These are phyloP conservation scores for Onychostruthus taczanowskii DNA, from an alignment of 2,113 vertebrate species.

Conservation along the genomic window DNA sequence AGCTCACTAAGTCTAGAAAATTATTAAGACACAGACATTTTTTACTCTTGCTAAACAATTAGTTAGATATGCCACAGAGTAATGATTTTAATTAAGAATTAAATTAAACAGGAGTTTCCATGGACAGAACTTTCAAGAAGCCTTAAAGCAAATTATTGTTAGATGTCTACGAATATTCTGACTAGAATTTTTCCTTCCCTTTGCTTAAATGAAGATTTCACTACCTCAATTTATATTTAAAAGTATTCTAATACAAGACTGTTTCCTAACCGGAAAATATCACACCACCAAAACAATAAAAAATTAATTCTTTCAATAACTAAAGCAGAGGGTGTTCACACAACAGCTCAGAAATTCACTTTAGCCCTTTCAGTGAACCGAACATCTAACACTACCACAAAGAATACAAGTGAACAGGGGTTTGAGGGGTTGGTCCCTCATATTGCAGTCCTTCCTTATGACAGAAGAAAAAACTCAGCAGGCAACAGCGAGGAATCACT, in stretches of 20 bases:
- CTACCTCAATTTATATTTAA: neutral
- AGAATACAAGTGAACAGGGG: neutral
- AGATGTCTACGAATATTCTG: neutral
- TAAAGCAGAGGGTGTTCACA: neutral
- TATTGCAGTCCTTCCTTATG: neutral
- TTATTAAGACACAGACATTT: conserved; percentile 30
- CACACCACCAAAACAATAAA: neutral
- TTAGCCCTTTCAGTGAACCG: neutral
- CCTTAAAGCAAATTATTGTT: neutral
- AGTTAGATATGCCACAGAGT: neutral
- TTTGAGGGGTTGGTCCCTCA: neutral
- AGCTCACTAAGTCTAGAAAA: conserved; percentile 32
- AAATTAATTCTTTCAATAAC: neutral
- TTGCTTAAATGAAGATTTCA: neutral
- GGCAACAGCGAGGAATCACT: neutral
- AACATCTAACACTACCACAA: neutral
- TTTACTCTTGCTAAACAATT: conserved; percentile 12
- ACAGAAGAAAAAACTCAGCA: neutral
- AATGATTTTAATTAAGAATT: conserved; percentile 38
- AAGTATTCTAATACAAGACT: neutral
- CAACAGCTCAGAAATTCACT: neutral
- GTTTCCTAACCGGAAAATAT: neutral
- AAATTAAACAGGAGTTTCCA: neutral
- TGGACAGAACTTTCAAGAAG: neutral
- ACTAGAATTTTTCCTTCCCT: neutral